A percentile compares a stretch with the other conserved stretches of the same genome.
phyloP scores from a whole-genome alignment of 2,113 vertebrate species.

The Ardeotis arabs region DNA sequence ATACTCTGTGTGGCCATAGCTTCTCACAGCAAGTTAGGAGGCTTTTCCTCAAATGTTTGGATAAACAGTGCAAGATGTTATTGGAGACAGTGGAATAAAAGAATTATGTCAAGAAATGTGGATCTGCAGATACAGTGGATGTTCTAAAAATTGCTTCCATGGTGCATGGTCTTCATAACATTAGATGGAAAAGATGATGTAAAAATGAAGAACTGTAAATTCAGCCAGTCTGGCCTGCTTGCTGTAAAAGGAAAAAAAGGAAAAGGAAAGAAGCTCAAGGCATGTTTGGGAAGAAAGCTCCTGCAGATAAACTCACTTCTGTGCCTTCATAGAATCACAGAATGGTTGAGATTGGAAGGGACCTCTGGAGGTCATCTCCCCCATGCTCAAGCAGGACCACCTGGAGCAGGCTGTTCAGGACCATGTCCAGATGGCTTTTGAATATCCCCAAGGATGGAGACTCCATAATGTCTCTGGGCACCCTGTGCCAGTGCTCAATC shows the following conservation, averaged over 20 bases:
- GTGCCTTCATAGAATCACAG: neutral
- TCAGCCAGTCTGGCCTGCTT: neutral
- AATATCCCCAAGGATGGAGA: neutral
- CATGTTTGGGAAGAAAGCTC: neutral
- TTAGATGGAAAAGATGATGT: neutral
- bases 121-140: neutral
- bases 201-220: neutral
- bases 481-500: neutral
- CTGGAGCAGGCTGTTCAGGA: neutral
- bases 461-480: neutral
- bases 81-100: neutral
- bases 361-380: neutral
- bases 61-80: neutral
- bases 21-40: neutral
- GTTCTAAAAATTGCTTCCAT: neutral
- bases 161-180: neutral
- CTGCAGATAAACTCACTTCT: neutral
- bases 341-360: neutral
- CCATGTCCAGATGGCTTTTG: neutral
- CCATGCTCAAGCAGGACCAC: neutral
- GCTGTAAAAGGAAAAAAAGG: neutral
- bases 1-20: neutral
- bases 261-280: neutral
- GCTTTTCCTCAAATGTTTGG: neutral
- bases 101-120: neutral